phyloP scores from a whole-genome alignment of 2,113 vertebrate genomes.

The Isichthys henryi region DNA sequence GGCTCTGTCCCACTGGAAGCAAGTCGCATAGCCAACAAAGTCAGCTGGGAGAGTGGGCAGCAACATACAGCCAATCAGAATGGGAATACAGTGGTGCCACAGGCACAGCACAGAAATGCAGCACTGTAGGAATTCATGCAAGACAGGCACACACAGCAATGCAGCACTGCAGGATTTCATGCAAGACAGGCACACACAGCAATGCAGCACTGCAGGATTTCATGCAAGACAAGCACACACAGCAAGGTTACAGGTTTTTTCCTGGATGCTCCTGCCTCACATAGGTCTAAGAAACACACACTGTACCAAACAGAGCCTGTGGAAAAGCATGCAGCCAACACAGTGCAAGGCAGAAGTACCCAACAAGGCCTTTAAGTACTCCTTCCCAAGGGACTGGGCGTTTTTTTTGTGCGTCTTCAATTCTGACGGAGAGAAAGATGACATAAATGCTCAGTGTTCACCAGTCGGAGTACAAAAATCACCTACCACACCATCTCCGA shows the following conservation, averaged over 20 bases:
- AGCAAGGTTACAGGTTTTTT: background rate
- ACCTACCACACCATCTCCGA: background rate
- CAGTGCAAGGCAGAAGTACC: conserved; percentile 42
- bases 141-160: background rate
- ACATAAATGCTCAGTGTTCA: background rate
- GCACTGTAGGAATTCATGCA: background rate
- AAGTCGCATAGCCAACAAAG: conserved; percentile 73
- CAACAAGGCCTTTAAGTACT: conserved; percentile 47
- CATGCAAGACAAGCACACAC: background rate
- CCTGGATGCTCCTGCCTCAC: background rate
- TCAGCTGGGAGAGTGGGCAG: conserved; percentile 63
- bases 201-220: background rate
- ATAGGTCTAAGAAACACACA: background rate
- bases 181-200: background rate
- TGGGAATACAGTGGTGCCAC: background rate
- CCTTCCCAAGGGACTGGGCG: conserved; percentile 38
- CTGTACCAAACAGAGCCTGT: background rate
- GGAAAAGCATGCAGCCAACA: conserved; percentile 4
- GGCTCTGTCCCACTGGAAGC: conserved; percentile 95
- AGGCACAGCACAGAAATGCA: background rate
- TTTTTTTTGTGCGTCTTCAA: conserved; percentile 34
- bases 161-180: background rate
- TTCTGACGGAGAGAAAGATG: conserved; percentile 38
- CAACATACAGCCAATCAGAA: background rate
- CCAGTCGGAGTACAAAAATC: background rate